phyloP scores from a whole-genome alignment of 2,888 invertebrate genomes.

The Subacronicta megacephala region DNA sequence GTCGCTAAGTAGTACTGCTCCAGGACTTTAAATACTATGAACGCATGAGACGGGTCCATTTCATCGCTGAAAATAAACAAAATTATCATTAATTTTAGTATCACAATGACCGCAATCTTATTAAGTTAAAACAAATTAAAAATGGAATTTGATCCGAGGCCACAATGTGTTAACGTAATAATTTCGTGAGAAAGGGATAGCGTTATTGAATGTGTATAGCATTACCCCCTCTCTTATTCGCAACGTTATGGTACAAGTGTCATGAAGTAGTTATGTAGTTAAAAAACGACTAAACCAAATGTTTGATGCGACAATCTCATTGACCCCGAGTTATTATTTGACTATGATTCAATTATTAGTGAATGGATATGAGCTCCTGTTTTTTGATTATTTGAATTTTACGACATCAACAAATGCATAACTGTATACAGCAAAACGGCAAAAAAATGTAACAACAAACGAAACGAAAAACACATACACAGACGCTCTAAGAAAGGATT shows the following conservation, averaged over 20 bases:
- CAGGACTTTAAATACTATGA: slow-evolving; percentile 93
- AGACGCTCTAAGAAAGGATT: slow-evolving; percentile 3
- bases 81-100: no score
- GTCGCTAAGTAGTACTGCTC: slow-evolving; percentile 95
- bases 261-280: no score
- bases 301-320: no score
- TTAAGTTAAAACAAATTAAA: no score
- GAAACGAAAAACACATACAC: slow-evolving; percentile 23
- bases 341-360: neutral
- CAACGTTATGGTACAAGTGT: no score
- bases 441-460: slow-evolving; percentile 39
- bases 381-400: neutral
- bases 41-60: slow-evolving; percentile 92
- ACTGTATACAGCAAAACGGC: slow-evolving; percentile 20
- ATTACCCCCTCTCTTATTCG: no score
- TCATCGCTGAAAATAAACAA: slow-evolving; percentile 91
- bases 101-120: no score
- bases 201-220: no score
- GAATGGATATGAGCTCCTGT: neutral
- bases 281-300: no score
- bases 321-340: neutral
- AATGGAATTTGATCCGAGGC: no score
- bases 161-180: no score
- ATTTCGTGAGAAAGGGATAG: no score
- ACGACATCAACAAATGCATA: neutral